Conservation (phyloP, 2,888 invertebrate genomes). For the Laothoe populi region DNA sequence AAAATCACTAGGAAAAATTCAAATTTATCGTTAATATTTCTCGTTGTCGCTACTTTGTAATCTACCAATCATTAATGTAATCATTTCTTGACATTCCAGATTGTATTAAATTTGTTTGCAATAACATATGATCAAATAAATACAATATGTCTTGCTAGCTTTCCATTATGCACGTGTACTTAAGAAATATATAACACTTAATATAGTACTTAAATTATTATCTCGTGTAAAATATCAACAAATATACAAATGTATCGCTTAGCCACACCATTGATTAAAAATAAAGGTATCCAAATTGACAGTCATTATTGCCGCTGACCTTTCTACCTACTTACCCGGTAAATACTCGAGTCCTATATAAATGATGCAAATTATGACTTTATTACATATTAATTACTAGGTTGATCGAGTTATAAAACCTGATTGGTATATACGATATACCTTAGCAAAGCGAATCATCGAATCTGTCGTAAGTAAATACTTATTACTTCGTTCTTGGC, state of each 20-base stretch:
- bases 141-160: constrained; percentile 44
- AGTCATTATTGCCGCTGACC: constrained; percentile 19
- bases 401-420: background rate
- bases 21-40: background rate
- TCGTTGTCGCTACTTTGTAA: constrained; percentile 4
- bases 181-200: constrained; percentile 22
- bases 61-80: constrained; percentile 7
- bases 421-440: background rate
- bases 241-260: constrained; percentile 18
- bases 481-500: background rate
- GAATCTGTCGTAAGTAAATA: background rate
- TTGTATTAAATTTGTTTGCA: constrained; percentile 30
- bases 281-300: constrained; percentile 12
- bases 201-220: constrained; percentile 21
- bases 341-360: background rate
- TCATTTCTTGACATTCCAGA: constrained; percentile 48
- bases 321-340: background rate
- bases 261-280: constrained; percentile 20
- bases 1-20: background rate
- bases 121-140: constrained; percentile 18
- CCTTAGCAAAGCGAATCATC: background rate
- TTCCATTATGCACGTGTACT: constrained; percentile 30
- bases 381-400: no score
- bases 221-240: constrained; percentile 14
- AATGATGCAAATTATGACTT: background rate